Evolutionary conservation across 1,140 invertebrate genomes (phyloP).

Genomic region (Cyrtorhinus lividipennis): DNA sequence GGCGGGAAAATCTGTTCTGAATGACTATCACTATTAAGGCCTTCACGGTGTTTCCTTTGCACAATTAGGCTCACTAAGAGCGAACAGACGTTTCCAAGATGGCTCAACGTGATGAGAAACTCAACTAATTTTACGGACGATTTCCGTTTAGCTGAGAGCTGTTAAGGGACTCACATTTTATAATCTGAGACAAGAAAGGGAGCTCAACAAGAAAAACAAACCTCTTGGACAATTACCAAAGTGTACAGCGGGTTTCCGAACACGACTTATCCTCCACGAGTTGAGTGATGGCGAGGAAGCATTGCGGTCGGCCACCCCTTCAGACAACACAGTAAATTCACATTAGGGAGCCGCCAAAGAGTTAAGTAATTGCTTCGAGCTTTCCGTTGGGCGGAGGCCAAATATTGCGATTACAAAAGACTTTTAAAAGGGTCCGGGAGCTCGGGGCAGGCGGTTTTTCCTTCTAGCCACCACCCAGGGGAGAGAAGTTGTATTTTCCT

Average conservation of each 20-base stretch:
- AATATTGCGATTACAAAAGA: background rate
- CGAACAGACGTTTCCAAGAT: no score
- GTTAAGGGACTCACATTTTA: no score
- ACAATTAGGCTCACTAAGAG: no score
- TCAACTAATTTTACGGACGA: no score
- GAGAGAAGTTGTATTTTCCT: background rate
- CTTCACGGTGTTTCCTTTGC: no score
- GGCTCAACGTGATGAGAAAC: no score
- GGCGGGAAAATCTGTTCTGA: background rate
- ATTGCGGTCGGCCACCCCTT: background rate
- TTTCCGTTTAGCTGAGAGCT: no score
- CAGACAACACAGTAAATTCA: background rate
- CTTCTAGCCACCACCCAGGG: background rate
- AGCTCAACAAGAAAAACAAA: background rate
- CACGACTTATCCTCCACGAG: background rate
- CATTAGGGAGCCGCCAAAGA: background rate
- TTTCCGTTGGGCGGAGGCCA: background rate
- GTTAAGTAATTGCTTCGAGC: background rate
- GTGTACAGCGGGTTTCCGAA: no score
- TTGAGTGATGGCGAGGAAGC: background rate
- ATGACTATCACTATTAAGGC: slow-evolving; percentile 5
- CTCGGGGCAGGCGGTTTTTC: no score
- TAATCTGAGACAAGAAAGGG: no score
- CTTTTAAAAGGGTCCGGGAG: background rate
- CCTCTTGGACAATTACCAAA: background rate